phyloP scores from a whole-genome alignment of 2,797 vertebrate species.

The Linurgus olivaceus region DNA sequence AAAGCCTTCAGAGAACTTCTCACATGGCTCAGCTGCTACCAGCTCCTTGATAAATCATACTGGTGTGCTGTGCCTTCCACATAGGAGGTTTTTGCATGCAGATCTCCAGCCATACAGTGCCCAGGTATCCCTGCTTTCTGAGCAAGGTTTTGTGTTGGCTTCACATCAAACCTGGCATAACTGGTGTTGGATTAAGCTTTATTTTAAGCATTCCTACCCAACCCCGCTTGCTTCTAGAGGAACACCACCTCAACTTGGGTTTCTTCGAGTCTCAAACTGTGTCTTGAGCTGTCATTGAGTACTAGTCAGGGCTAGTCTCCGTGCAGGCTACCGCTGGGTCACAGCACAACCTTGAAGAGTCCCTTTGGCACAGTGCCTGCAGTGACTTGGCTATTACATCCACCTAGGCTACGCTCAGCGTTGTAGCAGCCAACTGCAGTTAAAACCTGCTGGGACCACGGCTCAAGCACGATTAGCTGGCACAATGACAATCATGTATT shows the following conservation, averaged over 20 bases:
- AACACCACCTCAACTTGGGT: not conserved
- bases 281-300: fast-evolving
- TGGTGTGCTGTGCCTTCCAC: fast-evolving
- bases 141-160: not conserved
- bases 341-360: not conserved
- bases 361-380: not conserved
- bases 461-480: slow-evolving; percentile 17
- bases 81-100: not conserved
- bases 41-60: not conserved
- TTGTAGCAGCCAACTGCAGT: slow-evolving; percentile 45
- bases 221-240: not conserved
- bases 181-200: not conserved
- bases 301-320: not conserved
- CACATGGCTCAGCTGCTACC: not conserved
- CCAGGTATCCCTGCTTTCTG: not conserved
- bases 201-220: not conserved
- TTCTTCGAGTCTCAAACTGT: not conserved
- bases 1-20: not conserved
- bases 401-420: not conserved
- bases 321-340: not conserved
- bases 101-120: not conserved
- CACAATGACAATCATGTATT: not conserved
- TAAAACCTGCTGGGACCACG: slow-evolving; percentile 32
- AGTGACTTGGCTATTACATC: not conserved
- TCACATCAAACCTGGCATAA: not conserved